Percentiles rank a stretch among this genome's conserved stretches.
Conservation (phyloP, 2,888 invertebrate species). For the Cheilosia soror region DNA sequence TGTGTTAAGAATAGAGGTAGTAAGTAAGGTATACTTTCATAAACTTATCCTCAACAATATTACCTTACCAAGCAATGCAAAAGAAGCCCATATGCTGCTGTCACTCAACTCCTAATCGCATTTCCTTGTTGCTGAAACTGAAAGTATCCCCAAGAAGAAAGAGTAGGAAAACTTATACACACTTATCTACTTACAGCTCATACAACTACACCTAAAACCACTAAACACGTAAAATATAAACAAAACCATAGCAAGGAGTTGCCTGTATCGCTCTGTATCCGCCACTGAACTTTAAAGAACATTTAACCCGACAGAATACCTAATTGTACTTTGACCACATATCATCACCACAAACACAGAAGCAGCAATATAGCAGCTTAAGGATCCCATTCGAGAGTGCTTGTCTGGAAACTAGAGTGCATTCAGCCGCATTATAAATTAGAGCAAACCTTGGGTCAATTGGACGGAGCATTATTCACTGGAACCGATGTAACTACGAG, state of each 20-base stretch:
- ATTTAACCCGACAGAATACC: constrained; percentile 42
- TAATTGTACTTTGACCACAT: constrained; percentile 47
- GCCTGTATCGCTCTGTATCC: constrained; percentile 20
- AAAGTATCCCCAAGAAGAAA: background rate
- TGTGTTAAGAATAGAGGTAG: background rate
- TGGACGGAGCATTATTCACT: constrained; percentile 39
- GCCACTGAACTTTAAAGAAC: constrained; percentile 40
- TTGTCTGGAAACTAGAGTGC: constrained; percentile 41
- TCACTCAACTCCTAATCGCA: constrained; percentile 16
- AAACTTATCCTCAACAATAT: background rate
- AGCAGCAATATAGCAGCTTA: constrained; percentile 12
- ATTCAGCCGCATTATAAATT: constrained; percentile 54
- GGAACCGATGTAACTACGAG: constrained; percentile 11
- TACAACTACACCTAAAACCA: background rate
- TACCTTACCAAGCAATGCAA: background rate
- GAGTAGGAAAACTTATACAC: background rate
- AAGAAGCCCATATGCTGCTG: constrained; percentile 11
- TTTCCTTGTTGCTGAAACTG: constrained; percentile 3
- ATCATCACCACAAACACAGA: constrained; percentile 28
- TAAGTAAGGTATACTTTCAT: background rate
- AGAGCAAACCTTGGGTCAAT: constrained; percentile 39
- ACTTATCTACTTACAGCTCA: background rate
- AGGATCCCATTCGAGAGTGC: constrained; percentile 19
- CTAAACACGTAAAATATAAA: background rate
- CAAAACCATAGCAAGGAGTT: background rate